Evolutionary conservation across 1,140 invertebrate genomes (phyloP), one percentile per base, ranked within the genome.

Genomic region (Leptonema lineaticorne): DNA sequence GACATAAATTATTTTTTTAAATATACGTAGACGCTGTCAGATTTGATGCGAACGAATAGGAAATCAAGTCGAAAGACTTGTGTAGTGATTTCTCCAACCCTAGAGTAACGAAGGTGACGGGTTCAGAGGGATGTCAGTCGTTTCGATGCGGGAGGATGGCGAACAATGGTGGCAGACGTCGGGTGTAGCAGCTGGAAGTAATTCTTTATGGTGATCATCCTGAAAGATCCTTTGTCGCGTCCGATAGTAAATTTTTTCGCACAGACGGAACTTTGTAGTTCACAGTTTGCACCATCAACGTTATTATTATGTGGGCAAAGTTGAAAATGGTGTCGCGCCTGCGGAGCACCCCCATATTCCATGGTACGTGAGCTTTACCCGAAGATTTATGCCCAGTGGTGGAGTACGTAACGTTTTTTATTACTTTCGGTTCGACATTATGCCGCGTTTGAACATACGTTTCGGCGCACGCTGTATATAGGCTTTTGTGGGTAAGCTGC

Each of bases 281-380:
- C 30, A 37, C 30, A 45, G 45, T 48, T 28, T 53, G 41, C 41
- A 26, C 60, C 60, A 48, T 63, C 60, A 28, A 18, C 62, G 62
- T 64, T 64, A 64, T 64, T 64, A 64, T 64, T 64, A 64, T 50
- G 62, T 50, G 62, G 62, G 45, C 46, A 64, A 64, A 64, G 62
- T 64, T 64, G 62, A 64, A 64, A 64, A 64, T 64, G 62, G 62
- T 64, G 62, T 64, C 62, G 62, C 62, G 33, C n/a, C 9, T 46
- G 18, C 22, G 45, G 14, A 48, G 20, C 20, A 7, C 16, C 16
- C 24, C 37, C 16, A 11, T 16, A 2, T 9, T 16, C 18, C 46
- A 46, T 7, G 29, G 50, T 53, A 53, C 50, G 50, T 53, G 50
- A 53, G 50, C 9, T 18, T 8, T 26, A 26, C 50, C 50, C 50